A percentile compares a stretch with the other conserved stretches of the same genome.
phyloP scores from a whole-genome alignment of 2,888 invertebrate species.

The Lampropteryx suffumata region DNA sequence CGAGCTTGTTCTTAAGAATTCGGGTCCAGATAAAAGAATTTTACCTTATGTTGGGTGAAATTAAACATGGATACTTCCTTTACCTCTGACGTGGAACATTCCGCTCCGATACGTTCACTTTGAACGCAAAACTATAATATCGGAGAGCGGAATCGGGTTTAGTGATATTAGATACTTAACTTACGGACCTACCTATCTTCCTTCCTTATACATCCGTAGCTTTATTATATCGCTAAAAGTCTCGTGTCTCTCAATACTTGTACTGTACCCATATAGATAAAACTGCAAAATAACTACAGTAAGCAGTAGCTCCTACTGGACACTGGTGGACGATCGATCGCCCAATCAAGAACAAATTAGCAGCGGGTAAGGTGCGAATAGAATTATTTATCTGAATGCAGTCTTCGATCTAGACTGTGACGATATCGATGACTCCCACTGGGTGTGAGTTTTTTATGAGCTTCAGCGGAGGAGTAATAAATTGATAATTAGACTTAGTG shows the following conservation, averaged over 20 bases:
- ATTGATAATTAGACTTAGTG: too few relatives aligned
- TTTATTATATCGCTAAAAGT: neutral
- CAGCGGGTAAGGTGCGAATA: conserved; percentile 60
- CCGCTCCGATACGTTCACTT: conserved; percentile 76
- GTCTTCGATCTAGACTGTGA: conserved; percentile 25
- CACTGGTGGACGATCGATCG: conserved; percentile 1
- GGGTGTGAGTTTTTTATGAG: neutral
- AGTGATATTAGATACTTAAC: conserved; percentile 30
- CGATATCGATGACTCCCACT: neutral
- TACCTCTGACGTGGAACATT: conserved; percentile 79
- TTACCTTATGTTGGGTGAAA: conserved; percentile 67
- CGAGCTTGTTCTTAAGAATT: conserved; percentile 55
- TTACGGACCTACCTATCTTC: too few relatives aligned
- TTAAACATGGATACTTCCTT: conserved; percentile 81
- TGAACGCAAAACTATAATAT: conserved; percentile 74
- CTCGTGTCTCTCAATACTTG: too few relatives aligned
- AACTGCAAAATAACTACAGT: neutral
- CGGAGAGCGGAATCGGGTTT: conserved; percentile 67
- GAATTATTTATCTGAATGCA: conserved; percentile 64
- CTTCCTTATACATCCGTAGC: neutral
- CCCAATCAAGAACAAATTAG: conserved; percentile 20
- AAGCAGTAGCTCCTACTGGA: neutral
- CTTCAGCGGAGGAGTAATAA: neutral
- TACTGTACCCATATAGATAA: too few relatives aligned
- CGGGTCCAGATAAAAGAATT: conserved; percentile 69